These are phyloP conservation scores for Myxocyprinus asiaticus DNA, from an alignment of 2,113 vertebrate species.

Conservation along the genomic window DNA sequence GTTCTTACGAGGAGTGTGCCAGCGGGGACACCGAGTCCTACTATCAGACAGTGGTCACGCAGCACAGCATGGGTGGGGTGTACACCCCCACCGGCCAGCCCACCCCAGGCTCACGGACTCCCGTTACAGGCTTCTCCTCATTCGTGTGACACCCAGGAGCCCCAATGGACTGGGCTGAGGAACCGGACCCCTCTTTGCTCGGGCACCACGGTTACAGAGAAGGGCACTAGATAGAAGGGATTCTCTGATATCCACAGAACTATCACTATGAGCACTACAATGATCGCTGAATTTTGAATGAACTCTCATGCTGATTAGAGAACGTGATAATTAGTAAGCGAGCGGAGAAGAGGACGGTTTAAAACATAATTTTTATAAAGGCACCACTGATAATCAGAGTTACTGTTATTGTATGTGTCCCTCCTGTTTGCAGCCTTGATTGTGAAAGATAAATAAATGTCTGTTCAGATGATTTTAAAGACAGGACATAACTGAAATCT, in stretches of 20 bases:
- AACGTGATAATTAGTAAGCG: too few species aligned
- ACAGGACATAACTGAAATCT: conserved; percentile 26
- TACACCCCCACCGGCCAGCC: conserved; percentile 87
- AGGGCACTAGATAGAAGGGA: too few species aligned
- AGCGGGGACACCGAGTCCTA: conserved; percentile 79
- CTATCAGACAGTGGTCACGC: conserved; percentile 92
- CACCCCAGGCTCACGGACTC: conserved; percentile 84
- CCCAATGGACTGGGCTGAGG: conserved; percentile 42
- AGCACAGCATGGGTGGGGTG: conserved; percentile 90
- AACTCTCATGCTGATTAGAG: too few species aligned
- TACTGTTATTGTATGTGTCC: conserved; percentile 27
- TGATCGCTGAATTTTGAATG: too few species aligned
- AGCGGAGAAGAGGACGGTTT: too few species aligned
- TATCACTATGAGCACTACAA: too few species aligned
- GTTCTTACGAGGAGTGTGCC: conserved; percentile 85
- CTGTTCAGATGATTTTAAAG: neutral
- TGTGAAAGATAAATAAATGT: conserved; percentile 24
- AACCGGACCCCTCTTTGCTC: conserved; percentile 37
- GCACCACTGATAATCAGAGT: conserved; percentile 29
- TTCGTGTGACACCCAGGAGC: conserved; percentile 82
- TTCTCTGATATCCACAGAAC: too few species aligned
- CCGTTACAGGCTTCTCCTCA: conserved; percentile 95
- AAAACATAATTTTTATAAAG: too few species aligned
- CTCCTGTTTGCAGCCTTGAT: conserved; percentile 20
- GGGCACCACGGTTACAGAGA: conserved; percentile 24